phyloP scores from a whole-genome alignment of 2,113 vertebrate species.

The Heterocephalus glaber region DNA sequence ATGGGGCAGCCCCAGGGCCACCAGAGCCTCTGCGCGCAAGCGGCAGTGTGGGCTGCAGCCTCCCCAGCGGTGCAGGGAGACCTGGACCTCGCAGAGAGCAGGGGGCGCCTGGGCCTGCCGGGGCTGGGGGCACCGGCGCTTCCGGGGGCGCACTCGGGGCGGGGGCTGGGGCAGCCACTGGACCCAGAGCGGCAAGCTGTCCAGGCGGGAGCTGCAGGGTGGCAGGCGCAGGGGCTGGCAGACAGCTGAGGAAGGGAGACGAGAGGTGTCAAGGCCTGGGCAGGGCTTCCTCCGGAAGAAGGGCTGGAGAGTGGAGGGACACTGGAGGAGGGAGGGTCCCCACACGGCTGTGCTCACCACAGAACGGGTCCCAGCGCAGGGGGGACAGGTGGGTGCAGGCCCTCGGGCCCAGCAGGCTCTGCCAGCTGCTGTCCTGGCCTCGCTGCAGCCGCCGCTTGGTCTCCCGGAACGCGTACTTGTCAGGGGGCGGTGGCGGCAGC shows the following conservation, averaged over 20 bases:
- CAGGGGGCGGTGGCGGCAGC: conserved; percentile 62
- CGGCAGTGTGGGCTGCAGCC: conserved; percentile 69
- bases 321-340: neutral
- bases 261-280: neutral
- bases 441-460: conserved; percentile 89
- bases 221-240: conserved; percentile 56
- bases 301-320: neutral
- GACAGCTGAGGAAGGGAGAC: neutral
- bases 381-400: conserved; percentile 46
- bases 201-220: neutral
- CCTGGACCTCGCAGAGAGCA: rapidly evolving
- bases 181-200: conserved; percentile 57
- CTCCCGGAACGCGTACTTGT: conserved; percentile 93
- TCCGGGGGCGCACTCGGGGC: neutral
- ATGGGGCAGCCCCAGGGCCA: neutral
- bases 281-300: neutral
- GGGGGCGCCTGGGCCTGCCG: rapidly evolving
- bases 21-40: conserved; percentile 48
- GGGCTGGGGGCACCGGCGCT: conserved; percentile 23
- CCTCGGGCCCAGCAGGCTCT: neutral
- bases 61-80: conserved; percentile 76
- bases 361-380: neutral
- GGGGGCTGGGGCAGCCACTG: conserved; percentile 67
- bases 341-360: conserved; percentile 40
- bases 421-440: neutral